Conservation (phyloP, 2,888 invertebrate species). For the Smittia sp. region DNA sequence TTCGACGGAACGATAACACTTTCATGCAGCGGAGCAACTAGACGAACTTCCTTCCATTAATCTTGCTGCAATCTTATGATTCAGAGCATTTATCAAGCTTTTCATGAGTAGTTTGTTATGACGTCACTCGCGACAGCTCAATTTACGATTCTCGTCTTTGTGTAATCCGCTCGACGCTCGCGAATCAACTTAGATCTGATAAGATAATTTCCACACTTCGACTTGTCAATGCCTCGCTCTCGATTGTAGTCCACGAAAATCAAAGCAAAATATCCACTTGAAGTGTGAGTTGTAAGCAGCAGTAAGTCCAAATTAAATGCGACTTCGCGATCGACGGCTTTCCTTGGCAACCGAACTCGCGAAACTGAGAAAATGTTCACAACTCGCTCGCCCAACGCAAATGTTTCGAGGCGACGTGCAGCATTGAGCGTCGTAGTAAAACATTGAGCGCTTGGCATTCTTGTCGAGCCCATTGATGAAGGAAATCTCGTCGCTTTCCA, state of each 20-base stretch:
- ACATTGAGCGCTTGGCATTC: not conserved
- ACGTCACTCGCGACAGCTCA: not conserved
- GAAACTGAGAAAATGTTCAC: not conserved
- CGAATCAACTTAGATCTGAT: not conserved
- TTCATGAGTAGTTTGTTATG: not conserved
- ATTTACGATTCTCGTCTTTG: not conserved
- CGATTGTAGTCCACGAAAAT: not conserved
- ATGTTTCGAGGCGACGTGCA: not conserved
- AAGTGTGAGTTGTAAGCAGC: not conserved
- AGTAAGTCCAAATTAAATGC: constrained; percentile 1
- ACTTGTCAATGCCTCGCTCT: not conserved
- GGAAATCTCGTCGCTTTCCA: not conserved
- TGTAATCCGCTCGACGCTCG: not conserved
- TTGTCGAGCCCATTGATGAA: not conserved
- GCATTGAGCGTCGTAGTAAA: constrained; percentile 5
- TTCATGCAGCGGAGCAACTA: not conserved
- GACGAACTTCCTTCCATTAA: not conserved
- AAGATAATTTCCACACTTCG: constrained; percentile 1
- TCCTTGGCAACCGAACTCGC: constrained; percentile 1
- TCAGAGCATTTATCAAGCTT: not conserved
- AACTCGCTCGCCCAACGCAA: not conserved
- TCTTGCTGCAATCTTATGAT: not conserved
- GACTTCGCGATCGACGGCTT: not conserved
- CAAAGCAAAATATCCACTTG: not conserved
- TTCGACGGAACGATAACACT: not conserved